Evolutionary conservation across 2,113 vertebrate genomes (phyloP), one percentile per base, ranked within the genome.

Genomic region (Pycnonotus jocosus): DNA sequence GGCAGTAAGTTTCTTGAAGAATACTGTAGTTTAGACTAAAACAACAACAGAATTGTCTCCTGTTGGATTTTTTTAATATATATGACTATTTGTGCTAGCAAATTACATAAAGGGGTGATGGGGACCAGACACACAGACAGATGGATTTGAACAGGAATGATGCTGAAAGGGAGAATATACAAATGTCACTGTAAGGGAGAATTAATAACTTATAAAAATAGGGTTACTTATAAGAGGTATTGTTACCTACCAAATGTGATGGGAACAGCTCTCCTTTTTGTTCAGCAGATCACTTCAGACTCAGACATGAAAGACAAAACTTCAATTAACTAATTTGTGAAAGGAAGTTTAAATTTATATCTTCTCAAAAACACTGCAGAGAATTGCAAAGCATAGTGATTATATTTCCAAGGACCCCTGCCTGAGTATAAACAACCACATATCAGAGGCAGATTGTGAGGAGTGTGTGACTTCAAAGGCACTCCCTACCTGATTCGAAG

Each of bases 71-170:
- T 40, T 14, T 17, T 6, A n/a, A n/a, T n/a, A n/a, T 40, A 27
- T 33, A 13, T 45, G 15, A 44, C 8, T 6, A 25, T 48, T 64
- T 87, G 11, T 66, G 7, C 5, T 70, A 42, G 23, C 44, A 78
- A 84, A 27, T 65, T 42, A 11, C 3, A 7, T 70, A 53, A 70
- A 73, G 9, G 5, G 3, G 2, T 56, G 27, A 81, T 37, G 2
- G 19, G 7, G 5, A 23, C 15, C 19, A 44, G 23, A 56, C 1
- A 51, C 15, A 33, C 5, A 38, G 24, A 40, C 0, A 4, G 15
- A 50, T 44, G 19, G 31, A 70, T 76, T 68, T 76, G 48, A 83
- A 37, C 3, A 27, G 3, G 16, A 62, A 42, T 54, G 2, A 15
- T 27, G 6, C 28, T 54, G 35, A 91, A 77, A 72, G 30, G 56